A percentile compares a stretch with the other conserved stretches of the same genome.
Conservation (phyloP, 2,888 invertebrate genomes). For the Merodon equestris region DNA sequence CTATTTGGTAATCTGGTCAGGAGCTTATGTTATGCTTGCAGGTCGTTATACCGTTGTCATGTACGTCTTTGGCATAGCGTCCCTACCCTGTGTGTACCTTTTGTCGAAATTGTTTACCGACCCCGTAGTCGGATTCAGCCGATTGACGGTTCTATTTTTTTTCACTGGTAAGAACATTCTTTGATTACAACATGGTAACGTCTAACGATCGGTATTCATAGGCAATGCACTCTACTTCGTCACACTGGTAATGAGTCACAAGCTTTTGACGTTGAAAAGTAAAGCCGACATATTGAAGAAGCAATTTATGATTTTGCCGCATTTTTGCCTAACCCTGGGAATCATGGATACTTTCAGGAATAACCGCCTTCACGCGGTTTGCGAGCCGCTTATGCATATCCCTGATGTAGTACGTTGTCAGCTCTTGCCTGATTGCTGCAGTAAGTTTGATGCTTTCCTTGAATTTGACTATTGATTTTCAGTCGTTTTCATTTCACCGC, state of each 20-base stretch:
- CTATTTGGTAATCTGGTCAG: conserved; percentile 20
- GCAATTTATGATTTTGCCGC: conserved; percentile 86
- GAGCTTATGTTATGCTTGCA: neutral
- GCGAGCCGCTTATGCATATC: conserved; percentile 69
- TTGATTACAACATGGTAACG: too few relatives aligned
- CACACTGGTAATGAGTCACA: conserved; percentile 83
- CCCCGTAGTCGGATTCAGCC: conserved; percentile 87
- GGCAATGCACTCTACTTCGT: conserved; percentile 87
- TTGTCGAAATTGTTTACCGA: conserved; percentile 85
- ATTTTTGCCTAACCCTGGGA: conserved; percentile 82
- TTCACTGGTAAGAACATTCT: conserved; percentile 82
- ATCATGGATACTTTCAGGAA: conserved; percentile 77
- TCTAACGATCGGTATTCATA: conserved; percentile 75
- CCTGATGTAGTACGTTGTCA: conserved; percentile 69
- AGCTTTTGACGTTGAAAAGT: conserved; percentile 81
- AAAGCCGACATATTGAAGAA: conserved; percentile 83
- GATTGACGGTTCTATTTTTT: conserved; percentile 85
- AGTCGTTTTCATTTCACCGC: neutral
- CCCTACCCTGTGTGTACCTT: conserved; percentile 86
- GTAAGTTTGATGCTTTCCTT: too few relatives aligned
- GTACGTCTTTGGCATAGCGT: conserved; percentile 85
- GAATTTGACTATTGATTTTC: too few relatives aligned
- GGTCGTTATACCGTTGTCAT: conserved; percentile 82
- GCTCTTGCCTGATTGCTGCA: too few relatives aligned
- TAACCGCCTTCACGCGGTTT: neutral